Evolutionary conservation across 2,113 vertebrate species (phyloP).

Genomic region (Alligator sinensis): DNA sequence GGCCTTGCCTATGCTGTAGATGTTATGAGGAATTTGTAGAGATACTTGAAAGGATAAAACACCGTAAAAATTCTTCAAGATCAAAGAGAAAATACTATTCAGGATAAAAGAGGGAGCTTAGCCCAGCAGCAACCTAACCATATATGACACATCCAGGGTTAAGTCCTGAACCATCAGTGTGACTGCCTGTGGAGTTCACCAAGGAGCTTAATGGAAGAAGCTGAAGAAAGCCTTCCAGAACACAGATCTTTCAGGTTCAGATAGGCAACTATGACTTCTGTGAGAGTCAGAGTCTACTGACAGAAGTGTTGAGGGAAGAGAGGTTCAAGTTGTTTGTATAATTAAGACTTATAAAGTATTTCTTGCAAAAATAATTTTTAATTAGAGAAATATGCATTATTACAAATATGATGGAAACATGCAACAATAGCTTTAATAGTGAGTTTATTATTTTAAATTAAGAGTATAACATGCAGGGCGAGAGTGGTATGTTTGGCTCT

Average conservation of each 20-base stretch:
- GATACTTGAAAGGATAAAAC: conserved; percentile 65
- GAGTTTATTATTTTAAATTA: neutral
- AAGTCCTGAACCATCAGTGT: conserved; percentile 55
- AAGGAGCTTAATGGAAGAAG: conserved; percentile 34
- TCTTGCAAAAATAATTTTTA: neutral
- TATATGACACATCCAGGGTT: conserved; percentile 65
- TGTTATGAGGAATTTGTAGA: conserved; percentile 68
- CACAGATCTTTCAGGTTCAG: neutral
- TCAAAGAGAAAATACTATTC: conserved; percentile 73
- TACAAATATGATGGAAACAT: neutral
- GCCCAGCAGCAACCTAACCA: conserved; percentile 56
- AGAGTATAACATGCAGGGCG: neutral
- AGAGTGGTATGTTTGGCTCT: neutral
- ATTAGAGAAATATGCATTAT: neutral
- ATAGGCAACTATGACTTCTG: neutral
- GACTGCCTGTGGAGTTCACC: conserved; percentile 58
- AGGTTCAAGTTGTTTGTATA: neutral
- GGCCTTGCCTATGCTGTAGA: conserved; percentile 47
- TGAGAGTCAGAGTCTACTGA: neutral
- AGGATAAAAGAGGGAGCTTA: conserved; percentile 66
- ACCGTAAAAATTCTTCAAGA: conserved; percentile 68
- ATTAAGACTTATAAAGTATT: neutral
- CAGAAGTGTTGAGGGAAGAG: neutral
- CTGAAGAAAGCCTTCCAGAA: conserved; percentile 38
- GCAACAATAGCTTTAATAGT: neutral